Percentiles rank a stretch among this genome's conserved stretches.
Evolutionary conservation across 2,888 invertebrate species (phyloP).

Genomic region (Rhamphomyia laevipes): DNA sequence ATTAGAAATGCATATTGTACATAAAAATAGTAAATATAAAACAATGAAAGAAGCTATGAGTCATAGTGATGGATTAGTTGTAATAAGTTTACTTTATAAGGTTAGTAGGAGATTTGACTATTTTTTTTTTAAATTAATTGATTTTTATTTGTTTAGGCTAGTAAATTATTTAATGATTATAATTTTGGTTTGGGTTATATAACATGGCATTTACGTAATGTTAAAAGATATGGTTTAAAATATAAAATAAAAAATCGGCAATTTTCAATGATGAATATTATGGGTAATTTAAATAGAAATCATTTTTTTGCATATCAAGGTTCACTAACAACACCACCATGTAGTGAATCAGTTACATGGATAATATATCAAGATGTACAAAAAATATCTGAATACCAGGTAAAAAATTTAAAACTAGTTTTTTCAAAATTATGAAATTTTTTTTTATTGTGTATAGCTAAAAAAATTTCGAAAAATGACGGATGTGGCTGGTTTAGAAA

Average conservation of each 20-base stretch:
- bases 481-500: background rate
- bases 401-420: conserved; percentile 32
- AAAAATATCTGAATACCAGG: conserved; percentile 51
- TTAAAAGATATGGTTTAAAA: background rate
- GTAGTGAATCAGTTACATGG: conserved; percentile 89
- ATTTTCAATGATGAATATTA: background rate
- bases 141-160: background rate
- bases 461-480: background rate
- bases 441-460: background rate
- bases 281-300: background rate
- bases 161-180: background rate
- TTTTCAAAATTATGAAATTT: background rate
- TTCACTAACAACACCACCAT: conserved; percentile 87
- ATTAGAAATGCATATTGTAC: conserved; percentile 65
- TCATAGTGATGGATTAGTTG: conserved; percentile 58
- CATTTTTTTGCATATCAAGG: background rate
- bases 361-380: conserved; percentile 72
- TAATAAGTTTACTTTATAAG: conserved; percentile 62
- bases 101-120: conserved; percentile 30
- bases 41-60: conserved; percentile 44
- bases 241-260: background rate
- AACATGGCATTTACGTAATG: background rate
- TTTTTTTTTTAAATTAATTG: background rate
- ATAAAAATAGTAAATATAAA: conserved; percentile 54
- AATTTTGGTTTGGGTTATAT: background rate